phyloP scores from a whole-genome alignment of 2,113 vertebrate species.

The Pipra filicauda region DNA sequence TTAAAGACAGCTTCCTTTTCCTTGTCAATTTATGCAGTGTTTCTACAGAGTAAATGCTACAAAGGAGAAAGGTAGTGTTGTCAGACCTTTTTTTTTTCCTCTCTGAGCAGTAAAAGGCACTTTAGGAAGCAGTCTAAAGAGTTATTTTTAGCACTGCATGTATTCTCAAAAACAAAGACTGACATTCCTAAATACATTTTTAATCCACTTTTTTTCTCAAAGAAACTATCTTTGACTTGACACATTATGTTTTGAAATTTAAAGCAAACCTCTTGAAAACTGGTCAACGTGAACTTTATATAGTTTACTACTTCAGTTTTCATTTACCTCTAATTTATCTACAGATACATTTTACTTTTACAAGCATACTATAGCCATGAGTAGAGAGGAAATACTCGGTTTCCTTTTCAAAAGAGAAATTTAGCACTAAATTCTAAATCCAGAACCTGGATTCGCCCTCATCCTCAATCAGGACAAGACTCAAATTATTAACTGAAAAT shows the following conservation, averaged over 20 bases:
- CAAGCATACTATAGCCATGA: rapidly evolving
- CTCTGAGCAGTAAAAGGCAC: background rate
- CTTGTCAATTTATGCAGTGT: background rate
- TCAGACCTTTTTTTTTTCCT: background rate
- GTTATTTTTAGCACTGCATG: background rate
- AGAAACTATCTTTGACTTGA: background rate
- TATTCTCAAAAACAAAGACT: background rate
- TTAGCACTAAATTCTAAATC: background rate
- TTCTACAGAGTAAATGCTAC: background rate
- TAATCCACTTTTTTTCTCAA: background rate
- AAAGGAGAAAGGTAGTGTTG: background rate
- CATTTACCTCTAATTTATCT: background rate
- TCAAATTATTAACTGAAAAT: background rate
- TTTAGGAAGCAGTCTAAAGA: background rate
- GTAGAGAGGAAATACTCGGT: background rate
- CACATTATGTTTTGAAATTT: background rate
- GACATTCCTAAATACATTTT: background rate
- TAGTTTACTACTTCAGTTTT: background rate
- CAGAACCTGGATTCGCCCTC: background rate
- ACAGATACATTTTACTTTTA: background rate
- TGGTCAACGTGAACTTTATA: background rate
- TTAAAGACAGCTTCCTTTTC: conserved; percentile 19
- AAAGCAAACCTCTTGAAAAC: background rate
- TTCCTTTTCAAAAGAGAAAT: background rate
- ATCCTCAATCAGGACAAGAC: background rate